A percentile compares a stretch with the other conserved stretches of the same genome.
These are phyloP conservation scores for Zosterops pallidus DNA, from an alignment of 2,113 vertebrate genomes.

Conservation along the genomic window DNA sequence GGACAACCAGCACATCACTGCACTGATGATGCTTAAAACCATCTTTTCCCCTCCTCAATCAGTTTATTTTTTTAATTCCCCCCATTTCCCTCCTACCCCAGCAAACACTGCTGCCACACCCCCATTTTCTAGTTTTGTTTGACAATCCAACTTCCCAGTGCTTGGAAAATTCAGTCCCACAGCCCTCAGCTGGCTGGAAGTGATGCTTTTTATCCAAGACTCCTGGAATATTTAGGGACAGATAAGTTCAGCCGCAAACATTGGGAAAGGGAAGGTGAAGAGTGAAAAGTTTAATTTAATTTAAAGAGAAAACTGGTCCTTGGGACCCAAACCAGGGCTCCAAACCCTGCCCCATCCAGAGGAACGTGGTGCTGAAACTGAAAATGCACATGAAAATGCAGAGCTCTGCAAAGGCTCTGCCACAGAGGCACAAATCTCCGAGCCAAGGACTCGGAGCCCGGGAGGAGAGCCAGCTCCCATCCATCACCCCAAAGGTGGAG, in stretches of 20 bases:
- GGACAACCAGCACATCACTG: too few relatives aligned
- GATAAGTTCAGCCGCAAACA: neutral
- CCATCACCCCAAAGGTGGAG: slow-evolving; percentile 28
- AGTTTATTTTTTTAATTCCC: too few relatives aligned
- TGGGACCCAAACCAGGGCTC: neutral
- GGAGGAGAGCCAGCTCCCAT: slow-evolving; percentile 36
- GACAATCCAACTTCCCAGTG: neutral
- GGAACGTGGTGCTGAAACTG: neutral
- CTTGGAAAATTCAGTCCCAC: neutral
- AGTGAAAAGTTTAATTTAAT: neutral
- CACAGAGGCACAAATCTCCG: neutral
- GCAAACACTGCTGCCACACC: neutral
- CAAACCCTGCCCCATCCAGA: neutral
- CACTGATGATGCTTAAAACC: too few relatives aligned
- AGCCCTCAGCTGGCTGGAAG: neutral
- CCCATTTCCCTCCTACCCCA: neutral
- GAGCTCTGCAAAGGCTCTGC: neutral
- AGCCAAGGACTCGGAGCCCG: neutral
- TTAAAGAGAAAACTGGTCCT: neutral
- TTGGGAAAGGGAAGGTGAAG: neutral
- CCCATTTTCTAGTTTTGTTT: neutral
- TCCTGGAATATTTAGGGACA: neutral
- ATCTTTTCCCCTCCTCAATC: rapidly evolving
- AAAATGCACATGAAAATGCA: neutral
- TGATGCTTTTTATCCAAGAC: neutral